phyloP scores from a whole-genome alignment of 1,140 invertebrate genomes.

The Chlorops oryzae region DNA sequence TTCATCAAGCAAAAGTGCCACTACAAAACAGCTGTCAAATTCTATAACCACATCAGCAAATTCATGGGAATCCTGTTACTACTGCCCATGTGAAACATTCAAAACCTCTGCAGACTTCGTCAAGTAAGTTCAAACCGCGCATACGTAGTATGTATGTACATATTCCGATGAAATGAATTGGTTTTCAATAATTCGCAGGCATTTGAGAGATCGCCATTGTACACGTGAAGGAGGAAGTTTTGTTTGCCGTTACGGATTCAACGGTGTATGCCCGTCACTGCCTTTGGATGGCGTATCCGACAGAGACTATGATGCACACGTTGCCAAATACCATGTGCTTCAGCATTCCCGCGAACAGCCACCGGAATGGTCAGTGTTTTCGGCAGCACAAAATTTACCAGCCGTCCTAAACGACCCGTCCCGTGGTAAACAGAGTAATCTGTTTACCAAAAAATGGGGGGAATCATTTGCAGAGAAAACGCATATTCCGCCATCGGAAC shows the following conservation, averaged over 20 bases:
- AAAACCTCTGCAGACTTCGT: conserved; percentile 51
- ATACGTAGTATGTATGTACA: neutral
- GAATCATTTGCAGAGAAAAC: conserved; percentile 83
- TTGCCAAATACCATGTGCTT: conserved; percentile 70
- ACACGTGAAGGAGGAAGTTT: conserved; percentile 82
- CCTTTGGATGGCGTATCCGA: conserved; percentile 84
- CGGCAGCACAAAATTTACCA: conserved; percentile 87
- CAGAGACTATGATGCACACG: conserved; percentile 81
- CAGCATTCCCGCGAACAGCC: conserved; percentile 51
- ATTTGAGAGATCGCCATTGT: conserved; percentile 76
- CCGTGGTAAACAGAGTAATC: conserved; percentile 81
- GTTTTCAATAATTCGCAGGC: conserved; percentile 50
- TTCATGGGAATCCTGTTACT: conserved; percentile 53
- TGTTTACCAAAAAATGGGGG: conserved; percentile 98
- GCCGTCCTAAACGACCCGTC: conserved; percentile 95
- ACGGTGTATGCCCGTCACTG: conserved; percentile 77
- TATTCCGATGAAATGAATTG: neutral
- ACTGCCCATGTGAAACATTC: conserved; percentile 54
- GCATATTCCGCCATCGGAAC: conserved; percentile 67
- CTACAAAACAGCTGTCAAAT: too few relatives aligned
- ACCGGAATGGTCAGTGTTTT: conserved; percentile 69
- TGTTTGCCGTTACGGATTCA: conserved; percentile 83
- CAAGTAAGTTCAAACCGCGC: conserved; percentile 42
- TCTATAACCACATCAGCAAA: conserved; percentile 12
- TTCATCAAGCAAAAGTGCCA: too few relatives aligned